phyloP scores from a whole-genome alignment of 2,888 invertebrate species.

The Amiota mariae region DNA sequence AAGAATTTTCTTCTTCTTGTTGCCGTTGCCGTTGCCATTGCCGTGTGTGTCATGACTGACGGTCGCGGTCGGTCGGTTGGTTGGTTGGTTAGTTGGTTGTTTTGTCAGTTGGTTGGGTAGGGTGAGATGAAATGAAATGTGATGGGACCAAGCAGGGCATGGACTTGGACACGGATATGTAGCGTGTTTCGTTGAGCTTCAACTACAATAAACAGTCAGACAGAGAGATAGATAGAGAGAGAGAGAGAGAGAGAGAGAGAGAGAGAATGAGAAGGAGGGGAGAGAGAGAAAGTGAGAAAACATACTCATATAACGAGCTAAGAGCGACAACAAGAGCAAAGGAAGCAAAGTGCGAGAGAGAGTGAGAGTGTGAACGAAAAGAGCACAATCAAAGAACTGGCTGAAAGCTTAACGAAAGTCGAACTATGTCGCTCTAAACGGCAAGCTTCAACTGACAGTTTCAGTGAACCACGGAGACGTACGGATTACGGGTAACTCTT shows the following conservation, averaged over 20 bases:
- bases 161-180: too few relatives aligned
- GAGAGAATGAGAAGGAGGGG: not conserved
- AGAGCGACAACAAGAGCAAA: not conserved
- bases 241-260: not conserved
- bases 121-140: too few relatives aligned
- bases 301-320: not conserved
- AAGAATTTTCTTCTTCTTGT: too few relatives aligned
- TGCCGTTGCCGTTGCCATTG: too few relatives aligned
- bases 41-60: too few relatives aligned
- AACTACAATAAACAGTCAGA: too few relatives aligned
- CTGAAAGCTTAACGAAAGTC: constrained; percentile 67
- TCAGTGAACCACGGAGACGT: constrained; percentile 74
- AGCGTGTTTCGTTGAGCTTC: too few relatives aligned
- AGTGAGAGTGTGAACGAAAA: constrained; percentile 7
- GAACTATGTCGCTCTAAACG: constrained; percentile 65
- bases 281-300: not conserved
- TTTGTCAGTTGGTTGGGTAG: too few relatives aligned
- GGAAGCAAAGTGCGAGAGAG: not conserved
- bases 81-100: too few relatives aligned
- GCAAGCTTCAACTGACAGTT: constrained; percentile 72
- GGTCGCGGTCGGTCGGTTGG: too few relatives aligned
- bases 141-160: too few relatives aligned
- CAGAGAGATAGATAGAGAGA: too few relatives aligned
- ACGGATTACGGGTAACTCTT: constrained; percentile 73
- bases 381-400: not conserved